Evolutionary conservation across 2,888 invertebrate genomes (phyloP), one percentile per base, ranked within the genome.

Genomic region (Trachelus tabidus): DNA sequence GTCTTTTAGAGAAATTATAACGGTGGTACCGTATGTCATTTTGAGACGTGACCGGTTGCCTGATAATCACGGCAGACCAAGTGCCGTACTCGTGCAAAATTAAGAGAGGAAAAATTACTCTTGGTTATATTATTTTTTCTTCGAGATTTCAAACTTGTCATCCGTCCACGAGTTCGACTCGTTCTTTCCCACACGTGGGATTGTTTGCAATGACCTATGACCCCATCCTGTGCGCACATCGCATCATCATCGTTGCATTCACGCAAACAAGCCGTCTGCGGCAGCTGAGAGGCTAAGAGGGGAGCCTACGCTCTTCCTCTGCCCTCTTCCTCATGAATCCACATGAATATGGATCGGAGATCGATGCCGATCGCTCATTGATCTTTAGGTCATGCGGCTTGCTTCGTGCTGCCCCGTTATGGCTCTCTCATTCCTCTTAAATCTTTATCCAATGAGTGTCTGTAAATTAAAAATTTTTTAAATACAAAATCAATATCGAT

Each of bases 131-230:
- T 15, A 35, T n/a, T 71, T 71, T 71, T 31, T 31, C 34, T 30
- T 31, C 37, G 37, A 37, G 30, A 37, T 30, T 31, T n/a, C 23
- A n/a, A 74, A 34, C 15, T 11, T 35, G 74, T 40, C 37, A 74
- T 74, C 34, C 37, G 30, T 79, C 23, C 74, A 23, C 74, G 76
- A 81, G 79, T 81, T 76, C 81, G 82, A 75, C 79, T 78, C 82
- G 87, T 85, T 86, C 85, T 88, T 90, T 91, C 91, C 91, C 91
- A 91, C 91, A 89, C 87, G 82, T 81, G 81, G 88, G 85, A 91
- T 91, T 91, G 90, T 91, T 91, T 86, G 87, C 89, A 82, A 82
- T 87, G 90, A 91, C 90, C 91, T 89, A 77, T 87, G 90, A 90
- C 89, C 87, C 85, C 82, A 81, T 84, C 87, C 85, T 81, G 82